Percentiles rank a stretch among this genome's conserved stretches.
Conservation (phyloP, 2,797 vertebrate genomes). For the Channa striata region DNA sequence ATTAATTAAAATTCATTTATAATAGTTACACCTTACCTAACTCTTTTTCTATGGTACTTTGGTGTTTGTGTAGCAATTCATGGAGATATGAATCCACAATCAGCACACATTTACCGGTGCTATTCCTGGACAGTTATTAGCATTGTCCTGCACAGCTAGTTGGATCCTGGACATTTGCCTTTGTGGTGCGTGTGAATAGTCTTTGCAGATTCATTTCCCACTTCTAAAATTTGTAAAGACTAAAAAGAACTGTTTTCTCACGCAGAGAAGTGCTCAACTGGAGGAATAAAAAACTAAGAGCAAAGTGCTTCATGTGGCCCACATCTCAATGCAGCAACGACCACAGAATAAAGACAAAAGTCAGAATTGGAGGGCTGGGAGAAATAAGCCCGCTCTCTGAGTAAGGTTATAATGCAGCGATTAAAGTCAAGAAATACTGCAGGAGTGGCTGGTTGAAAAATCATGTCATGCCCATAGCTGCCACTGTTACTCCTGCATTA, state of each 20-base stretch:
- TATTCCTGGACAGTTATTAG: not conserved
- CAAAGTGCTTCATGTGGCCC: conserved; percentile 34
- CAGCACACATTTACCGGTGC: not conserved
- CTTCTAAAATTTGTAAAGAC: not conserved
- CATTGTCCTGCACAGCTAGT: too few relatives aligned
- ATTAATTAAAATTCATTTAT: too few relatives aligned
- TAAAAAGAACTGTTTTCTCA: conserved; percentile 7
- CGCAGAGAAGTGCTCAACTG: not conserved
- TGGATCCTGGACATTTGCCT: not conserved
- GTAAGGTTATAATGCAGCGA: conserved; percentile 76
- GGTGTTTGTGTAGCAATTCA: too few relatives aligned
- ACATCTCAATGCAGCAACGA: conserved; percentile 31
- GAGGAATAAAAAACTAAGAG: conserved; percentile 26
- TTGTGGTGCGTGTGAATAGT: not conserved
- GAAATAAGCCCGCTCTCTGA: conserved; percentile 42
- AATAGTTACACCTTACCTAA: too few relatives aligned
- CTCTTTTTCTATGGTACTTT: too few relatives aligned
- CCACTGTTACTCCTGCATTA: conserved; percentile 87
- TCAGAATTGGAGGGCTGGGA: conserved; percentile 46
- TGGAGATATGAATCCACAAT: not conserved
- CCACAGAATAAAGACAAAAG: conserved; percentile 38
- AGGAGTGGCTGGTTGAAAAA: conserved; percentile 82
- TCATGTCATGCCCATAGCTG: conserved; percentile 88
- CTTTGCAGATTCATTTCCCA: not conserved
- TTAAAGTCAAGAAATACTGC: conserved; percentile 64